These are phyloP conservation scores for Lepidochrysops patricia DNA, from an alignment of 2,888 invertebrate species.

Conservation along the genomic window DNA sequence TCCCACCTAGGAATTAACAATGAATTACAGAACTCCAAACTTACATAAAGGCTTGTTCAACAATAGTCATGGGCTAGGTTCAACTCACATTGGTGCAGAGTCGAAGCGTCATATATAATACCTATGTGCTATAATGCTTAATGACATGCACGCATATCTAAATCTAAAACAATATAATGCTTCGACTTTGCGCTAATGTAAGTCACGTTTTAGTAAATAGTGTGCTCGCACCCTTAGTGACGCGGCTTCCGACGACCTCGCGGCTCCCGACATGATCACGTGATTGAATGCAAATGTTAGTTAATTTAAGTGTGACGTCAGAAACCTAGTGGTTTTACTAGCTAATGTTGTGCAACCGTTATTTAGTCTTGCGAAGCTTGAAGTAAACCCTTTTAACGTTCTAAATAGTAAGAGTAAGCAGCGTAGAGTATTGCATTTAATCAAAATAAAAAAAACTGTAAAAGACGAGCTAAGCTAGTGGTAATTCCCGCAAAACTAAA, in stretches of 20 bases:
- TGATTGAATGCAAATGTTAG: not conserved
- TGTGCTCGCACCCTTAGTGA: not conserved
- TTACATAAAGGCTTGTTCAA: not conserved
- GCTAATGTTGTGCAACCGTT: not conserved
- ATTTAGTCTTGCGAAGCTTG: not conserved
- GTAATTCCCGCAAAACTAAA: too few species aligned
- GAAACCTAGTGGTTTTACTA: not conserved
- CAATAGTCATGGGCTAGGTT: not conserved
- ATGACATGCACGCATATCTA: too few species aligned
- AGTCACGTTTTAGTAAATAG: not conserved
- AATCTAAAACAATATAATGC: too few species aligned
- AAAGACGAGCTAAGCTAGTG: too few species aligned
- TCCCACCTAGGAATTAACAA: not conserved
- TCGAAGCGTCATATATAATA: too few species aligned
- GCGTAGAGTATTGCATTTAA: too few species aligned
- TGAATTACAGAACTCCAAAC: not conserved
- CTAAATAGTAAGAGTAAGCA: too few species aligned
- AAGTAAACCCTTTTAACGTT: too few species aligned
- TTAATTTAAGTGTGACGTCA: not conserved
- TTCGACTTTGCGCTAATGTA: too few species aligned
- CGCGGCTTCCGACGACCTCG: slow-evolving; percentile 7
- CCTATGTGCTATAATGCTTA: not conserved
- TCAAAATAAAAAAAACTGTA: too few species aligned
- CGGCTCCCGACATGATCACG: not conserved
- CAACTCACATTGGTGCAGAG: too few species aligned